Conservation (phyloP, 2,113 vertebrate species). For the Phyllopteryx taeniolatus region DNA sequence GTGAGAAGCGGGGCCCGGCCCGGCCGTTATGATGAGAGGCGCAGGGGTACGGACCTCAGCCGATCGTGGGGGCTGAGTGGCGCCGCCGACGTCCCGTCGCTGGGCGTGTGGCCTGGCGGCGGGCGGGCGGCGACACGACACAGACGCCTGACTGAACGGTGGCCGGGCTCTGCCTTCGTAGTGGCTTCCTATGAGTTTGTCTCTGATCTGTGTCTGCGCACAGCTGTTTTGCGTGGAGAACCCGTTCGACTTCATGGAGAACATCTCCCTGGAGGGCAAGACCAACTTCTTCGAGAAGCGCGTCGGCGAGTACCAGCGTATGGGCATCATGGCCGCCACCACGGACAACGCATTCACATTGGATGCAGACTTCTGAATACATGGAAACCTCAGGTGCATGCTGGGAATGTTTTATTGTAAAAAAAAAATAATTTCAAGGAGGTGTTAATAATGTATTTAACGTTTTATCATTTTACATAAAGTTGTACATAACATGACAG, state of each 20-base stretch:
- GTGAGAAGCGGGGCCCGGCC: conserved; percentile 75
- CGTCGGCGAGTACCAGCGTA: conserved; percentile 95
- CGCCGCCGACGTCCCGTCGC: conserved; percentile 35
- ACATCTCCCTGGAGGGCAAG: conserved; percentile 96
- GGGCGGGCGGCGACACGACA: conserved; percentile 39
- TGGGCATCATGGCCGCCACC: conserved; percentile 91
- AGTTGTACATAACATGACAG: background rate
- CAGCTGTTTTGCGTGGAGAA: conserved; percentile 88
- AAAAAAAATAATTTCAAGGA: background rate
- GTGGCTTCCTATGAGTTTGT: conserved; percentile 81
- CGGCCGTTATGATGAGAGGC: conserved; percentile 68
- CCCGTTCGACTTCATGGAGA: conserved; percentile 99
- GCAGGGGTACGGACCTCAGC: conserved; percentile 80
- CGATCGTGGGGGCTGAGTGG: conserved; percentile 75
- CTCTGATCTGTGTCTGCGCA: background rate
- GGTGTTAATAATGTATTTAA: background rate
- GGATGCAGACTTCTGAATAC: conserved; percentile 87
- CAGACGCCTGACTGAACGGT: conserved; percentile 51
- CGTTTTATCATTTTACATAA: background rate
- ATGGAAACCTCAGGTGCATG: background rate
- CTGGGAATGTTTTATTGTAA: conserved; percentile 4
- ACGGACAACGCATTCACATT: conserved; percentile 89
- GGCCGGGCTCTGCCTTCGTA: conserved; percentile 85
- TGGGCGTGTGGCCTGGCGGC: conserved; percentile 56
- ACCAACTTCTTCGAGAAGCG: conserved; percentile 99